phyloP scores from a whole-genome alignment of 1,140 invertebrate species.

The Drosophila bipectinata region DNA sequence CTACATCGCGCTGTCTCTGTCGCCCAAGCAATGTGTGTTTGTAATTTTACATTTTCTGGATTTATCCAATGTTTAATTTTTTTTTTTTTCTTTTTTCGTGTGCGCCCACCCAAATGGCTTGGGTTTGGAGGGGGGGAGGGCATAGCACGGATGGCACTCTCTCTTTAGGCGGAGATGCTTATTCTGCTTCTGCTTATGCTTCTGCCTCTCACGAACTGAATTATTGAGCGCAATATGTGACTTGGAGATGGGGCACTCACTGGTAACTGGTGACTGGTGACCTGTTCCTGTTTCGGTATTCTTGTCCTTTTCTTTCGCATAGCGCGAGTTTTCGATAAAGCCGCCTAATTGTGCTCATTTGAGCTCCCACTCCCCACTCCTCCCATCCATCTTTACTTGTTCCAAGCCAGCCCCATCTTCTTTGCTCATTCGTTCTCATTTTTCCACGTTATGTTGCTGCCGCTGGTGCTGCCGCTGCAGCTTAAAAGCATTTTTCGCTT shows the following conservation, averaged over 20 bases:
- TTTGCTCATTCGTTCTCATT: slow-evolving; percentile 28
- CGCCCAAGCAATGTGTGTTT: slow-evolving; percentile 46
- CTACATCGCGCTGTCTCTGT: slow-evolving; percentile 20
- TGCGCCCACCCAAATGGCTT: slow-evolving; percentile 71
- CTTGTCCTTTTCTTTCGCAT: slow-evolving; percentile 44
- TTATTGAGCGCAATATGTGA: slow-evolving; percentile 75
- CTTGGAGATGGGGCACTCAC: slow-evolving; percentile 39
- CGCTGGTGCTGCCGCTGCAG: slow-evolving; percentile 52
- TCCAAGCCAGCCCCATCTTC: slow-evolving; percentile 4
- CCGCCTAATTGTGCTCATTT: slow-evolving; percentile 81
- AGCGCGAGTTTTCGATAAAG: slow-evolving; percentile 69
- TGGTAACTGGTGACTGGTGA: slow-evolving; percentile 19
- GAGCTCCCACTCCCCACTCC: slow-evolving; percentile 34
- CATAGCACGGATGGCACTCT: slow-evolving; percentile 18
- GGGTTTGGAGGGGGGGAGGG: neutral
- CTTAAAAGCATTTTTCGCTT: slow-evolving; percentile 62
- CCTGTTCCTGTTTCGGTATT: slow-evolving; percentile 67
- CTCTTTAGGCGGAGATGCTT: slow-evolving; percentile 34
- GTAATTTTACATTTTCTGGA: slow-evolving; percentile 82
- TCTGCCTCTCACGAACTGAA: slow-evolving; percentile 63
- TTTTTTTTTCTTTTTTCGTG: slow-evolving; percentile 60
- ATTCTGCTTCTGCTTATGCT: slow-evolving; percentile 17
- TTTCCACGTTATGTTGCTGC: slow-evolving; percentile 46
- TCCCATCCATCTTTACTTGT: slow-evolving; percentile 15
- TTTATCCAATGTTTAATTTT: slow-evolving; percentile 82